Conservation (phyloP, 2,888 invertebrate species). For the Dexiosoma caninum region DNA sequence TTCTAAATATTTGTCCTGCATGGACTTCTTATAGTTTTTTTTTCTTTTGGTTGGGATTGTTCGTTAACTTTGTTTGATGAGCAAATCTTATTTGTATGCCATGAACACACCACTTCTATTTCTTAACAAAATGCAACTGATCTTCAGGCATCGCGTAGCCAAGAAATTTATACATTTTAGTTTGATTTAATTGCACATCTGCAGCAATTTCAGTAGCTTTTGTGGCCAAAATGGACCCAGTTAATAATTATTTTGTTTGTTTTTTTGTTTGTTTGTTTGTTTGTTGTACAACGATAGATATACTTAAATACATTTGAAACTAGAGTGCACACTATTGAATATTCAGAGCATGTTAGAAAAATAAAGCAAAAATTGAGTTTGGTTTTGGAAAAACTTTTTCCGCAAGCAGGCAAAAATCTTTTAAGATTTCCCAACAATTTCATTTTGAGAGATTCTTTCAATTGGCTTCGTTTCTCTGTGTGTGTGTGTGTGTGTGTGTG, state of each 20-base stretch:
- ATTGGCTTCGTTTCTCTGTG: too few relatives aligned
- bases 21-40: background rate
- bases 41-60: slow-evolving; percentile 30
- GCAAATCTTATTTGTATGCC: background rate
- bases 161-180: slow-evolving; percentile 65
- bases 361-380: slow-evolving; percentile 5
- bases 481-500: background rate
- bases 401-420: slow-evolving; percentile 26
- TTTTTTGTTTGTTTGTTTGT: too few relatives aligned
- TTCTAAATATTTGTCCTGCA: background rate
- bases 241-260: too few relatives aligned
- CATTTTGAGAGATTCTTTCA: slow-evolving; percentile 26
- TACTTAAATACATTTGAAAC: slow-evolving; percentile 35
- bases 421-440: background rate
- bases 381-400: slow-evolving; percentile 35
- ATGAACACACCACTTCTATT: slow-evolving; percentile 48
- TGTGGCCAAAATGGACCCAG: slow-evolving; percentile 50
- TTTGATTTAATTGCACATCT: slow-evolving; percentile 55
- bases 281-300: background rate
- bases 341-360: slow-evolving; percentile 59
- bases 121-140: slow-evolving; percentile 70
- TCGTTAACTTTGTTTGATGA: slow-evolving; percentile 31
- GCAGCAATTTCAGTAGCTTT: slow-evolving; percentile 11
- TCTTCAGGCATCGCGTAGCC: slow-evolving; percentile 66
- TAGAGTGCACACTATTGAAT: slow-evolving; percentile 55